These are phyloP conservation scores for Etheostoma perlongum DNA, from an alignment of 2,797 vertebrate species.

Conservation along the genomic window DNA sequence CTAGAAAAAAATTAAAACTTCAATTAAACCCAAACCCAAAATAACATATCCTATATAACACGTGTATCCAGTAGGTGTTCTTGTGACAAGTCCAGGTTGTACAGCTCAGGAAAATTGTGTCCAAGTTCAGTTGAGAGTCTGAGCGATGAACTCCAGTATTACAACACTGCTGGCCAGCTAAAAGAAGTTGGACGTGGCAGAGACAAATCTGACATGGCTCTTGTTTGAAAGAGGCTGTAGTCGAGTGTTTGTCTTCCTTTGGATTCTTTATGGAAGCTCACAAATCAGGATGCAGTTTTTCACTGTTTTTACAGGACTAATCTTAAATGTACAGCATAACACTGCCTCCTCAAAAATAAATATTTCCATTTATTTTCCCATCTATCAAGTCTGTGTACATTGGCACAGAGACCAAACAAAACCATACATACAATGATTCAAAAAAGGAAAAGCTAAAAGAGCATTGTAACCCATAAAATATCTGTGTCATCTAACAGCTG, in stretches of 20 bases:
- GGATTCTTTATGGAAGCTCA: conserved; percentile 44
- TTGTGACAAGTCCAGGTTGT: conserved; percentile 23
- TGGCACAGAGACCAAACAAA: conserved; percentile 50
- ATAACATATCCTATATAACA: too few relatives aligned
- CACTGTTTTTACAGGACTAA: conserved; percentile 3
- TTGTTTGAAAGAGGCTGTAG: conserved; percentile 25
- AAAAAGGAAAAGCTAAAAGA: conserved; percentile 23
- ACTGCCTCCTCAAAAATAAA: conserved; percentile 22
- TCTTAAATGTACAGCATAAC: conserved; percentile 25
- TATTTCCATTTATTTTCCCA: conserved; percentile 19
- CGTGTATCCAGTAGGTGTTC: background rate
- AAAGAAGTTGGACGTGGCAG: conserved; percentile 23
- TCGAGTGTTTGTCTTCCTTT: conserved; percentile 40
- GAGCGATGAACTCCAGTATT: conserved; percentile 31
- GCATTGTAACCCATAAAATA: conserved; percentile 15
- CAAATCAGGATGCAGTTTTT: conserved; percentile 53
- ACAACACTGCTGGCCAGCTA: conserved; percentile 25
- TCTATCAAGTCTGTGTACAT: conserved; percentile 40
- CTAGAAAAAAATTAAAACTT: conserved; percentile 4
- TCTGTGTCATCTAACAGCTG: conserved; percentile 38
- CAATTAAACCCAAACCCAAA: background rate
- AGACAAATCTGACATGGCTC: conserved; percentile 41
- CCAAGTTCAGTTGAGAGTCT: conserved; percentile 24
- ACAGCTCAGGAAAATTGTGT: conserved; percentile 26
- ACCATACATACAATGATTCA: conserved; percentile 20